phyloP scores from a whole-genome alignment of 1,140 invertebrate genomes.

The Scaptomyza graminum region DNA sequence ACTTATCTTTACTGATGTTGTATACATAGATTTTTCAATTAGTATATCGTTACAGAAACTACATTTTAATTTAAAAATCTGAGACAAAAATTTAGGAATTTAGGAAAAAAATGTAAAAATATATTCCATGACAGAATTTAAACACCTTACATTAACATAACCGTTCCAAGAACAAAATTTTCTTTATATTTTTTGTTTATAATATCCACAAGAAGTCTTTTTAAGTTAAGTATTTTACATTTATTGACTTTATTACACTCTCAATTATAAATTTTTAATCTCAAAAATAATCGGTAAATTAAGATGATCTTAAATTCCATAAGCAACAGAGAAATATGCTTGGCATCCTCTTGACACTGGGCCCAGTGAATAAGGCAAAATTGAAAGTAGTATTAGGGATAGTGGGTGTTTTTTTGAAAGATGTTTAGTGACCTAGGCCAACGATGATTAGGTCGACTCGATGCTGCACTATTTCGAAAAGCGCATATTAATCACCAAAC shows the following conservation, averaged over 20 bases:
- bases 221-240: no score
- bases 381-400: slow-evolving; percentile 4
- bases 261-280: neutral
- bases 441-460: slow-evolving; percentile 53
- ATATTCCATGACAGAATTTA: no score
- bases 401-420: neutral
- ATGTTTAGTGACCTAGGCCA: slow-evolving; percentile 61
- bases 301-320: neutral
- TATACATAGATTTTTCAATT: no score
- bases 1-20: no score
- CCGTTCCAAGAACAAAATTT: no score
- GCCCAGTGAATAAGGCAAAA: neutral
- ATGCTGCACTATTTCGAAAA: slow-evolving; percentile 64
- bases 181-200: no score
- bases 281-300: neutral
- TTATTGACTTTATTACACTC: no score
- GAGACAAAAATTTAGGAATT: no score
- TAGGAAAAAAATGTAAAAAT: no score
- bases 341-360: neutral
- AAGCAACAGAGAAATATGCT: neutral
- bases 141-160: no score
- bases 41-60: no score
- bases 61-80: no score
- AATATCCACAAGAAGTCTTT: neutral
- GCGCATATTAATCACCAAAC: slow-evolving; percentile 77